Conservation (phyloP, 2,888 invertebrate genomes). For the Drosophila suboccidentalis region DNA sequence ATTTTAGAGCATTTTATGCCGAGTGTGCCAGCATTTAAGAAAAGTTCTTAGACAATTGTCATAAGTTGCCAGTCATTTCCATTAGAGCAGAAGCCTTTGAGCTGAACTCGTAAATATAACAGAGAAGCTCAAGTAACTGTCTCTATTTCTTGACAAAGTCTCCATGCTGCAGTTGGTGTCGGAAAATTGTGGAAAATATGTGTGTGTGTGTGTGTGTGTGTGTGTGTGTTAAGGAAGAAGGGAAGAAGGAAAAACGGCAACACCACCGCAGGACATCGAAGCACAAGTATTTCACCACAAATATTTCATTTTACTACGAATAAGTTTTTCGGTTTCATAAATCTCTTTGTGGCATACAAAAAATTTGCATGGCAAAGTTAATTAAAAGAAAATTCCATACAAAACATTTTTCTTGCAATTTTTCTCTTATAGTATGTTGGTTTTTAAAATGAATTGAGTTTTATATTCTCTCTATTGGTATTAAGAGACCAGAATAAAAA, state of each 20-base stretch:
- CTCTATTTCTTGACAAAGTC: conserved; percentile 38
- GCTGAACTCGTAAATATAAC: conserved; percentile 36
- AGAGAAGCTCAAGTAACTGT: conserved; percentile 36
- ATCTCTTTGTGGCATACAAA: conserved; percentile 21
- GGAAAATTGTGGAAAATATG: conserved; percentile 21
- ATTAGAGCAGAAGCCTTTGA: conserved; percentile 17
- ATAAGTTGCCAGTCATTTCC: conserved; percentile 20
- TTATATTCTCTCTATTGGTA: background rate
- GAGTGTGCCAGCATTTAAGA: background rate
- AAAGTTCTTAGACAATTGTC: conserved; percentile 32
- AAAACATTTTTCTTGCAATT: conserved; percentile 4
- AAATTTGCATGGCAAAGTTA: conserved; percentile 31
- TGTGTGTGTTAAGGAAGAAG: background rate
- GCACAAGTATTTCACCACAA: conserved; percentile 21
- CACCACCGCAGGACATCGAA: conserved; percentile 45
- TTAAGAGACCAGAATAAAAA: background rate
- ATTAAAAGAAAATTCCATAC: conserved; percentile 46
- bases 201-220: background rate
- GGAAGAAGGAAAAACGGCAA: conserved; percentile 13
- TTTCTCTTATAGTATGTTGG: background rate
- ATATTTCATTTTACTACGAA: conserved; percentile 34
- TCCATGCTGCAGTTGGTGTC: conserved; percentile 28
- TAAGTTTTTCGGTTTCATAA: conserved; percentile 27
- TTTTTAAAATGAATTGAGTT: conserved; percentile 1
- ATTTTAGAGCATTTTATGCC: background rate